phyloP scores from a whole-genome alignment of 2,888 invertebrate genomes.

The Eledona agricola region DNA sequence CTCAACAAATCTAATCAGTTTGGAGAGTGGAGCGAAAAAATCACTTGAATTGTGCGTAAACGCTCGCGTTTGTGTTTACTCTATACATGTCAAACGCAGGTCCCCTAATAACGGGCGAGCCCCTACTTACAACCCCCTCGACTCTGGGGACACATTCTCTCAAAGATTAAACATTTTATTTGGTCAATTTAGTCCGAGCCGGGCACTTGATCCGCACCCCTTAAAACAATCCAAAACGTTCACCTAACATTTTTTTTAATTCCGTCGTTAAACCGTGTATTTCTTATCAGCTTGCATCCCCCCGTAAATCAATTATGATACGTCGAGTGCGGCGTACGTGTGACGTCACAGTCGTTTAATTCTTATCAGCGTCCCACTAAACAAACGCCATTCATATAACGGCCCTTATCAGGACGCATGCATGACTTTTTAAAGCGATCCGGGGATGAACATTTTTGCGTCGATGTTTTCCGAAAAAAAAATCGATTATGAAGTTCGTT shows the following conservation, averaged over 20 bases:
- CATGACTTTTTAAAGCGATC: constrained; percentile 51
- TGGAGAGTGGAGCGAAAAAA: too few species aligned
- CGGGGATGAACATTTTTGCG: constrained; percentile 40
- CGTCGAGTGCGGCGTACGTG: constrained; percentile 46
- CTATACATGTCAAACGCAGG: constrained; percentile 26
- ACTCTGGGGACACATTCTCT: constrained; percentile 52
- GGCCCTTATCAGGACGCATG: constrained; percentile 50
- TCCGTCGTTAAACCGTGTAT: constrained; percentile 32
- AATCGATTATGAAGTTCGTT: constrained; percentile 54
- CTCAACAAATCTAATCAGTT: too few species aligned
- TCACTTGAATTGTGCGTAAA: too few species aligned
- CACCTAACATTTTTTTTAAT: constrained; percentile 24
- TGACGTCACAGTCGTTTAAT: constrained; percentile 52
- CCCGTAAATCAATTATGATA: constrained; percentile 52
- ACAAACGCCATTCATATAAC: constrained; percentile 53
- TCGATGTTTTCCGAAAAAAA: too few species aligned
- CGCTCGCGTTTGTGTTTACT: too few species aligned
- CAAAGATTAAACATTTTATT: constrained; percentile 54
- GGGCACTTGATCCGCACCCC: constrained; percentile 42
- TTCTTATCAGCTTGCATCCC: constrained; percentile 39
- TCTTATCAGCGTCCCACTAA: constrained; percentile 52
- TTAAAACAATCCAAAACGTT: constrained; percentile 12
- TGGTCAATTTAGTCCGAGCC: constrained; percentile 52
- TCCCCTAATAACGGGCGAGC: constrained; percentile 39
- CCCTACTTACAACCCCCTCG: constrained; percentile 33